These are phyloP conservation scores for Argopecten irradians DNA, from an alignment of 1,140 invertebrate genomes.

Conservation along the genomic window DNA sequence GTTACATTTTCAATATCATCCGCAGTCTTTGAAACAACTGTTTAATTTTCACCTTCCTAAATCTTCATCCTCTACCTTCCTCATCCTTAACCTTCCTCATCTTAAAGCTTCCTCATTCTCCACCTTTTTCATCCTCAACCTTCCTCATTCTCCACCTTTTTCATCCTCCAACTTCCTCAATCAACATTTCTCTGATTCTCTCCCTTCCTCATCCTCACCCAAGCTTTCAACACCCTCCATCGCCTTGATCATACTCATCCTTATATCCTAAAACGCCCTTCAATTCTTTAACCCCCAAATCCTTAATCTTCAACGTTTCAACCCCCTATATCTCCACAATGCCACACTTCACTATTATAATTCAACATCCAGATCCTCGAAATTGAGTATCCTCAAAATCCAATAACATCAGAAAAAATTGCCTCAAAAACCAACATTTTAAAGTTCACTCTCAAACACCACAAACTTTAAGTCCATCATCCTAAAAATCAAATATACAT, in stretches of 20 bases:
- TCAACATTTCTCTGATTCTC: too few species aligned
- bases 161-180: too few species aligned
- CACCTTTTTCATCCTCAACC: neutral
- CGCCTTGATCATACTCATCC: too few species aligned
- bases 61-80: neutral
- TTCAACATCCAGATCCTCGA: neutral
- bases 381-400: neutral
- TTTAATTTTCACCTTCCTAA: neutral
- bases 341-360: neutral
- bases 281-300: neutral
- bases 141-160: neutral
- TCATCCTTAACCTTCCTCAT: too few species aligned
- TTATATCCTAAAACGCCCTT: too few species aligned
- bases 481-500: too few species aligned
- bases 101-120: neutral
- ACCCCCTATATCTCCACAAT: neutral
- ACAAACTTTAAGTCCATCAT: too few species aligned
- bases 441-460: neutral
- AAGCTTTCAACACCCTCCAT: too few species aligned
- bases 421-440: neutral
- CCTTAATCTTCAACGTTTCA: neutral
- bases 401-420: neutral
- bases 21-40: too few species aligned
- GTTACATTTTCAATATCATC: too few species aligned
- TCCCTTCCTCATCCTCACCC: too few species aligned